Percentiles rank a stretch among this genome's conserved stretches.
These are phyloP conservation scores for Toxotes chatareus DNA, from an alignment of 2,113 vertebrate genomes.

Conservation along the genomic window DNA sequence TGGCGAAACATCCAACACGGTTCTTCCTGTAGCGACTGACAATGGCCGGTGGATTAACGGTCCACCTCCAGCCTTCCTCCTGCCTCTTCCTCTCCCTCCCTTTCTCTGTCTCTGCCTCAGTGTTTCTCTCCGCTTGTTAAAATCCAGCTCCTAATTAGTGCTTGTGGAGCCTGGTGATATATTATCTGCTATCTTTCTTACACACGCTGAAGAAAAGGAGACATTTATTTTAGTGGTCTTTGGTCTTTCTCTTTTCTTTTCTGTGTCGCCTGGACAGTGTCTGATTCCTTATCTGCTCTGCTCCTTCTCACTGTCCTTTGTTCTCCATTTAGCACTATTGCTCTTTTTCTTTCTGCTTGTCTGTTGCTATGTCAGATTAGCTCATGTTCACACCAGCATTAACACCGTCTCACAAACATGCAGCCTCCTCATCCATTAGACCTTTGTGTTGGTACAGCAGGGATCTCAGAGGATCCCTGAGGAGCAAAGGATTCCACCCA, in stretches of 20 bases:
- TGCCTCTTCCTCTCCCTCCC: slow-evolving; percentile 35
- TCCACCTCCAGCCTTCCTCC: slow-evolving; percentile 72
- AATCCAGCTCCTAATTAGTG: slow-evolving; percentile 82
- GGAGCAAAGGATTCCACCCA: background rate
- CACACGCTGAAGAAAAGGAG: slow-evolving; percentile 72
- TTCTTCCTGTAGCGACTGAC: slow-evolving; percentile 81
- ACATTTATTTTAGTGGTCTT: slow-evolving; percentile 76
- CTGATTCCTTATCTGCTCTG: slow-evolving; percentile 64
- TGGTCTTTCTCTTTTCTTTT: slow-evolving; percentile 38
- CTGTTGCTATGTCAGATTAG: slow-evolving; percentile 43
- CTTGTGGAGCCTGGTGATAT: slow-evolving; percentile 76
- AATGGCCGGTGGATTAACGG: slow-evolving; percentile 84
- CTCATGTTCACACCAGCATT: background rate
- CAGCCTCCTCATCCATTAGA: background rate
- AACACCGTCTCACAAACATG: background rate
- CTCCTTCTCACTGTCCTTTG: slow-evolving; percentile 31
- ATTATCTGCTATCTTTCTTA: slow-evolving; percentile 83
- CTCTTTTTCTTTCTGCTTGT: slow-evolving; percentile 30
- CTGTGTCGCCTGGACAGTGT: slow-evolving; percentile 45
- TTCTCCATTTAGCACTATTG: slow-evolving; percentile 43
- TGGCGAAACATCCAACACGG: slow-evolving; percentile 76
- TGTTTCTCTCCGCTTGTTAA: slow-evolving; percentile 73
- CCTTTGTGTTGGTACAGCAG: background rate
- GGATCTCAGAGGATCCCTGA: background rate
- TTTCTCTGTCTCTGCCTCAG: slow-evolving; percentile 29